Base-by-base conservation (phyloP, 2,113 vertebrate genomes). In the Caretta caretta region DNA sequence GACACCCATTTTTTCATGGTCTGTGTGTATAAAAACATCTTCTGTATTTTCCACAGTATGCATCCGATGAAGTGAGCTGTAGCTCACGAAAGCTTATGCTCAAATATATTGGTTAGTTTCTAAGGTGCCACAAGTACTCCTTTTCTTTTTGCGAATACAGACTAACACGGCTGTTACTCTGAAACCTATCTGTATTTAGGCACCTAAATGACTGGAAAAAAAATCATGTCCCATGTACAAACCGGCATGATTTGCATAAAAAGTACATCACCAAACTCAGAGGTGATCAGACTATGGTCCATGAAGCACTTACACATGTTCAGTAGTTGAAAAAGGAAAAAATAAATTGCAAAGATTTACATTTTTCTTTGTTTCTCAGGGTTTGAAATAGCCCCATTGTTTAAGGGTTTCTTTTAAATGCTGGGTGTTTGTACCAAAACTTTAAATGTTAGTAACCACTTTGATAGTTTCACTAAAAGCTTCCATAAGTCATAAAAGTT, bases 281-380 rank as follows among this genome's bases (percentile, higher is more conserved):
- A 76, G 22, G 22, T 76, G 12, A 12, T 6, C 72, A 42, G 12
- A 25, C 11, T 38, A 76, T 24, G 72, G 72, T 76, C 72, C 11
- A 25, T 42, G 5, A 42, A 46, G 5, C 10, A 25, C n/a, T 46
- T 46, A 25, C n/a, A 76, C 42, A 46, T 76, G 6, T 10, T 46
- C n/a, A 46, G 48, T 46, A 12, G 20, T 8, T 48, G 12, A 14
- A 12, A 62, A 16, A 29, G 4, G 2, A 16, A 3, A 5, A 5
- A 38, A 38, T 3, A 2, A 16, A 31, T 0, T 4, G 6, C 0
- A 0, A 88, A 57, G 4, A 5, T 78, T 86, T 86, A 27, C 12
- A 4, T 80, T 62, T 69, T n/a, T n/a, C 38, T 72, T 16, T 42
- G 9, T n/a, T 75, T 75, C 38, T 11, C 38, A 42, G 38, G 69